Evolutionary conservation across 2,113 vertebrate species (phyloP).

Genomic region (Megaleporinus macrocephalus): DNA sequence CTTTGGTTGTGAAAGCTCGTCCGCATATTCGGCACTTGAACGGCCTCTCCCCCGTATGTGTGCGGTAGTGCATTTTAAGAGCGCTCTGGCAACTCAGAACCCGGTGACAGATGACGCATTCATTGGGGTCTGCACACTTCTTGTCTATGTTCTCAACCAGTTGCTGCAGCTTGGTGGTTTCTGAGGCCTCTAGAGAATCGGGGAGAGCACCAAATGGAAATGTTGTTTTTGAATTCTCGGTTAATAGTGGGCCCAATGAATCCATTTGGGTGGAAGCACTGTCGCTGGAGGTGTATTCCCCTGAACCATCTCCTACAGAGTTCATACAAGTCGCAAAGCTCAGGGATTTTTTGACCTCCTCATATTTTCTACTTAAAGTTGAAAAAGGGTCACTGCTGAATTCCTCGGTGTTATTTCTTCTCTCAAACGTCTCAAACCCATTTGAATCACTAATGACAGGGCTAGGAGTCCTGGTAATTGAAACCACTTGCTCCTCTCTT

Average conservation of each 20-base stretch:
- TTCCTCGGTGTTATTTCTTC: conserved; percentile 81
- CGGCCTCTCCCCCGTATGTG: conserved; percentile 95
- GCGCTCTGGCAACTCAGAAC: conserved; percentile 98
- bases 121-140: conserved; percentile 92
- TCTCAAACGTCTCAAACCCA: conserved; percentile 78
- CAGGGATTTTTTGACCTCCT: conserved; percentile 77
- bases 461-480: conserved; percentile 87
- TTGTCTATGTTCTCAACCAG: conserved; percentile 98
- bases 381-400: conserved; percentile 78
- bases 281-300: conserved; percentile 75
- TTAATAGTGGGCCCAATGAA: conserved; percentile 89
- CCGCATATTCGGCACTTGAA: conserved; percentile 98
- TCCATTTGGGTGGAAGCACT: conserved; percentile 82
- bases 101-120: conserved; percentile 96
- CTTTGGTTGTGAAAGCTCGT: conserved; percentile 97
- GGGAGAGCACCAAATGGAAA: conserved; percentile 92
- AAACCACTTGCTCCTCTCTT: conserved; percentile 91
- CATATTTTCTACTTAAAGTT: conserved; percentile 81
- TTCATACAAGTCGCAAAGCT: conserved; percentile 67
- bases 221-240: conserved; percentile 92
- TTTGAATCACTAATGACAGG: conserved; percentile 86
- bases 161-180: conserved; percentile 95
- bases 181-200: conserved; percentile 90
- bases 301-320: conserved; percentile 69
- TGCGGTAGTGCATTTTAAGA: conserved; percentile 98